phyloP scores from a whole-genome alignment of 2,888 invertebrate species.

The Heliconius hortense region DNA sequence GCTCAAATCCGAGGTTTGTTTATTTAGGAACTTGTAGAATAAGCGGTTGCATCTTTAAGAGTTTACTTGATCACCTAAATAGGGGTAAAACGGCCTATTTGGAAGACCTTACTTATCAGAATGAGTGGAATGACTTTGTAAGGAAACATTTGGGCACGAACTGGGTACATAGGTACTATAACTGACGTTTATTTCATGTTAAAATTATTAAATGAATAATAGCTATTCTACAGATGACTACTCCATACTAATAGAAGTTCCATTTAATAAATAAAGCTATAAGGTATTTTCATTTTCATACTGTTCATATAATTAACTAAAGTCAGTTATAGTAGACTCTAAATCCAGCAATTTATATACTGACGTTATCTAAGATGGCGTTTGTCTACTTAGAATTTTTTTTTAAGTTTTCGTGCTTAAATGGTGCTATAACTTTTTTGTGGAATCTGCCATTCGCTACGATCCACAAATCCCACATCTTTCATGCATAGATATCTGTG shows the following conservation, averaged over 20 bases:
- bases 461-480: constrained; percentile 10
- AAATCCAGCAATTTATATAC: too few relatives aligned
- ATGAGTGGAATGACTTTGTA: constrained; percentile 35
- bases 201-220: background rate
- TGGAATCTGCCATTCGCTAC: background rate
- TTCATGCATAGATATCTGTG: constrained; percentile 11
- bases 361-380: too few relatives aligned
- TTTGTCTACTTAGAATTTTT: too few relatives aligned
- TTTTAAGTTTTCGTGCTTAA: too few relatives aligned
- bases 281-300: too few relatives aligned
- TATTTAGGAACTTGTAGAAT: constrained; percentile 45
- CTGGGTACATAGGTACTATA: background rate
- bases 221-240: background rate
- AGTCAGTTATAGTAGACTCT: too few relatives aligned
- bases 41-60: constrained; percentile 43
- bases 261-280: too few relatives aligned
- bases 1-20: constrained; percentile 35
- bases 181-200: background rate
- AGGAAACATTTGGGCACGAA: constrained; percentile 16
- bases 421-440: background rate
- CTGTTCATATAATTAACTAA: too few relatives aligned
- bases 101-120: constrained; percentile 33
- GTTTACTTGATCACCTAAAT: constrained; percentile 40
- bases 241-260: too few relatives aligned
- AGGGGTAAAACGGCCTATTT: constrained; percentile 36